Conservation (phyloP, 2,113 vertebrate species). For the Centropus unirufus region DNA sequence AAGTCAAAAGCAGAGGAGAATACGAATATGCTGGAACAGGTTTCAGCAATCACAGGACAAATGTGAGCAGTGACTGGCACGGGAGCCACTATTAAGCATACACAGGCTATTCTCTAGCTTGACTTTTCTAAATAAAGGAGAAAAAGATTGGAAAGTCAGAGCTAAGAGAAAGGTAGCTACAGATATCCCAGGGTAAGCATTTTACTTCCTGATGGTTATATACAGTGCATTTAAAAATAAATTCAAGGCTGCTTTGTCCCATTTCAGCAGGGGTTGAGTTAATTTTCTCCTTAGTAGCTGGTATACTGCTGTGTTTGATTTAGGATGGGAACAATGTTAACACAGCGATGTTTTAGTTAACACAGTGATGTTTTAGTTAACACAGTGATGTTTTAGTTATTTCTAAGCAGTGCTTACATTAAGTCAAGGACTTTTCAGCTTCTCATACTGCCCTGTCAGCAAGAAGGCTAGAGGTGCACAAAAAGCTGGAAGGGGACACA, state of each 20-base stretch:
- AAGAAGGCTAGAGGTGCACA: too few species aligned
- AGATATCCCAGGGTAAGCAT: not conserved
- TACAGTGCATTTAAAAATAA: constrained; percentile 1
- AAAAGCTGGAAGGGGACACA: too few species aligned
- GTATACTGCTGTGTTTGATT: too few species aligned
- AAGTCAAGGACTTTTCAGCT: too few species aligned
- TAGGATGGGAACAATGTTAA: too few species aligned
- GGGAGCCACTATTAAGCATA: not conserved
- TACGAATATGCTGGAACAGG: not conserved
- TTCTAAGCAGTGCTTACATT: too few species aligned
- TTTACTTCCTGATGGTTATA: constrained; percentile 22
- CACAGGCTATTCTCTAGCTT: not conserved
- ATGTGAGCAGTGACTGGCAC: not conserved
- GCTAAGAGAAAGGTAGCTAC: not conserved
- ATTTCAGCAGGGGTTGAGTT: too few species aligned
- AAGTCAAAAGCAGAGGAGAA: not conserved
- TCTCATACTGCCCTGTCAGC: too few species aligned
- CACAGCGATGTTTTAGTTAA: too few species aligned
- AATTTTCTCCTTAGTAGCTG: too few species aligned
- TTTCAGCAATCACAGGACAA: not conserved
- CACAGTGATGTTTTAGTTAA: too few species aligned
- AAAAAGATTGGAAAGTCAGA: not conserved
- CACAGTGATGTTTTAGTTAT: too few species aligned
- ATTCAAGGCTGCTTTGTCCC: not conserved
- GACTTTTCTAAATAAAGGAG: not conserved